Conservation (phyloP, 2,888 invertebrate genomes). For the Encarsia formosa region DNA sequence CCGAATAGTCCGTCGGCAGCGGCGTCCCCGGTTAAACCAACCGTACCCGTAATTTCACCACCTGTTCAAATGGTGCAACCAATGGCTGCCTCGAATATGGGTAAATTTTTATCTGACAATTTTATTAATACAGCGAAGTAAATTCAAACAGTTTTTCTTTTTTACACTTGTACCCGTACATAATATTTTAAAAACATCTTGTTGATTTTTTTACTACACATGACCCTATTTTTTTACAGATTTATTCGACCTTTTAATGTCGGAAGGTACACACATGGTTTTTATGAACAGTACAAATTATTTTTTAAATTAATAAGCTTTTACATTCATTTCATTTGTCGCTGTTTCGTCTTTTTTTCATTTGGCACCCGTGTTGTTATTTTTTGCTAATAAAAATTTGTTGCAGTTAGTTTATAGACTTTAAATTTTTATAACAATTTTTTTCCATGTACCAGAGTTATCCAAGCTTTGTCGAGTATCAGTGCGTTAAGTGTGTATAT, state of each 20-base stretch:
- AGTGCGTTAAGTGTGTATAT: too few species aligned
- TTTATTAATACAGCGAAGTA: too few species aligned
- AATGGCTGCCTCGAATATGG: constrained; percentile 36
- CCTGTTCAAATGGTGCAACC: constrained; percentile 36
- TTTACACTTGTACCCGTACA: background rate
- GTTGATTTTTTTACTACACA: background rate
- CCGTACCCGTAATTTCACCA: constrained; percentile 27
- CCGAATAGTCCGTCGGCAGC: constrained; percentile 47
- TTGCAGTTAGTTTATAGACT: constrained; percentile 14
- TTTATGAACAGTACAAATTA: constrained; percentile 14
- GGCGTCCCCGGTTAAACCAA: constrained; percentile 34
- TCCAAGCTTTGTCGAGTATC: too few species aligned
- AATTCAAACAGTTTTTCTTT: too few species aligned
- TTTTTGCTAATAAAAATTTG: constrained; percentile 11
- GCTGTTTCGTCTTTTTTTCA: constrained; percentile 7
- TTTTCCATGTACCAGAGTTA: too few species aligned
- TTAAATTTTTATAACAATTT: constrained; percentile 4
- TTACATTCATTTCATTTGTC: constrained; percentile 4
- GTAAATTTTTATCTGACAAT: too few species aligned
- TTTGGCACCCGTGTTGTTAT: background rate
- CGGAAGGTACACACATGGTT: constrained; percentile 37
- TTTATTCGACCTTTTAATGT: constrained; percentile 45
- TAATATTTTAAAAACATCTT: background rate
- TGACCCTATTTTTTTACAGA: constrained; percentile 41
- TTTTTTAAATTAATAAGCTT: constrained; percentile 14